phyloP scores from a whole-genome alignment of 2,888 invertebrate genomes.

The Craniophora ligustri region DNA sequence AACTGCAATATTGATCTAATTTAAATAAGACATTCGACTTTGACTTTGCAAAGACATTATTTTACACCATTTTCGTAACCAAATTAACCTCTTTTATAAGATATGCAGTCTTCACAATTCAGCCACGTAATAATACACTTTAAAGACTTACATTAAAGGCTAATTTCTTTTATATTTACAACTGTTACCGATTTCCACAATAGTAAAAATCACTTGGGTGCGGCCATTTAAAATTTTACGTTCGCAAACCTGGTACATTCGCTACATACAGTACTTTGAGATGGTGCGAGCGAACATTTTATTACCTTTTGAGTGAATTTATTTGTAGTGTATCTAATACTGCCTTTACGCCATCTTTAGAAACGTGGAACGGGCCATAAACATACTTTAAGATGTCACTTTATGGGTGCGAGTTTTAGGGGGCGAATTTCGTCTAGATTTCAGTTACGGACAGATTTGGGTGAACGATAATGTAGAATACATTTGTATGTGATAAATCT shows the following conservation, averaged over 20 bases:
- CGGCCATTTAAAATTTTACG: constrained; percentile 29
- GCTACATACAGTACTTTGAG: constrained; percentile 39
- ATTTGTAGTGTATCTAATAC: constrained; percentile 64
- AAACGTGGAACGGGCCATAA: constrained; percentile 50
- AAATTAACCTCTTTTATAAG: too few species aligned
- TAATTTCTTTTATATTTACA: too few species aligned
- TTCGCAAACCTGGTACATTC: constrained; percentile 14
- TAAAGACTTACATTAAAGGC: too few species aligned
- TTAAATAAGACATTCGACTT: too few species aligned
- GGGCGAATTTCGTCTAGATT: constrained; percentile 22
- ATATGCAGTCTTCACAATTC: too few species aligned
- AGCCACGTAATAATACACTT: too few species aligned
- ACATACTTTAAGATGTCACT: constrained; percentile 55
- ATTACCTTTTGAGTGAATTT: constrained; percentile 64
- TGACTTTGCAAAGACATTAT: too few species aligned
- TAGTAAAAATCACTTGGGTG: too few species aligned
- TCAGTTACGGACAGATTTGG: constrained; percentile 19
- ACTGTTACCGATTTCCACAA: too few species aligned
- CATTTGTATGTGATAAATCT: constrained; percentile 4
- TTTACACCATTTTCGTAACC: too few species aligned
- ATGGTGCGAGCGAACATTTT: constrained; percentile 55
- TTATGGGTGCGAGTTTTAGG: constrained; percentile 41
- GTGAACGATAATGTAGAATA: constrained; percentile 1
- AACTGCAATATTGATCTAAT: constrained; percentile 9
- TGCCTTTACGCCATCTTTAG: constrained; percentile 54